These are phyloP conservation scores for Glomeris maerens DNA, from an alignment of 1,140 invertebrate species.

Conservation along the genomic window DNA sequence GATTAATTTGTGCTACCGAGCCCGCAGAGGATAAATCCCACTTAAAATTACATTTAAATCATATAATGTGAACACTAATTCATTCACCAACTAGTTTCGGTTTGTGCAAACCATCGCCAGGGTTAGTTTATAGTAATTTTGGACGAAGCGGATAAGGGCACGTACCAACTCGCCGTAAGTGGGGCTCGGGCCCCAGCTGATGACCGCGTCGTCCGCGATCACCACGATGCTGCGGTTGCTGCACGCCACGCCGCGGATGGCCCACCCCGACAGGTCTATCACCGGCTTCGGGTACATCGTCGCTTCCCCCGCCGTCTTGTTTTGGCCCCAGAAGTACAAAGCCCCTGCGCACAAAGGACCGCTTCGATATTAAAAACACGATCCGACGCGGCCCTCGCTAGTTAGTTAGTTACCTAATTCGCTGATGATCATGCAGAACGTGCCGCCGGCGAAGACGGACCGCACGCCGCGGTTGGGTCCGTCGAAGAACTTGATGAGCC, in stretches of 20 bases:
- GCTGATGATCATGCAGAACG: slow-evolving; percentile 68
- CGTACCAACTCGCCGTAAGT: slow-evolving; percentile 78
- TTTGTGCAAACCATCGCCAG: no score
- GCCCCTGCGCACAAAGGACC: slow-evolving; percentile 23
- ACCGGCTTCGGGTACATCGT: slow-evolving; percentile 94
- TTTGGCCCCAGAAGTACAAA: slow-evolving; percentile 76
- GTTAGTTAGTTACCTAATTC: slow-evolving; percentile 45
- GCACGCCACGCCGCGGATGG: slow-evolving; percentile 63
- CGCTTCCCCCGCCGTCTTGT: slow-evolving; percentile 78
- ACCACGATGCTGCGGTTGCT: slow-evolving; percentile 52
- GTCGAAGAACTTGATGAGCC: slow-evolving; percentile 78
- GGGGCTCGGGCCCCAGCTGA: slow-evolving; percentile 79
- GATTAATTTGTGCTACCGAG: no score
- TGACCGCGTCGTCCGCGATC: slow-evolving; percentile 73
- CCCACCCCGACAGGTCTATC: slow-evolving; percentile 80
- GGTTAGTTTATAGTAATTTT: no score
- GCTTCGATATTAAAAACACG: neutral
- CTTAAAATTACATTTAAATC: no score
- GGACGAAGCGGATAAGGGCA: slow-evolving; percentile 12
- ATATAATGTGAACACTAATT: no score
- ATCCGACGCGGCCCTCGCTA: neutral
- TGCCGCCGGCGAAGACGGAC: slow-evolving; percentile 65
- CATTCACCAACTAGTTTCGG: no score
- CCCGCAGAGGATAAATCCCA: neutral
- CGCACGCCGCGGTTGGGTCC: slow-evolving; percentile 62